phyloP scores from a whole-genome alignment of 1,140 invertebrate genomes.

The Eumaeus atala region DNA sequence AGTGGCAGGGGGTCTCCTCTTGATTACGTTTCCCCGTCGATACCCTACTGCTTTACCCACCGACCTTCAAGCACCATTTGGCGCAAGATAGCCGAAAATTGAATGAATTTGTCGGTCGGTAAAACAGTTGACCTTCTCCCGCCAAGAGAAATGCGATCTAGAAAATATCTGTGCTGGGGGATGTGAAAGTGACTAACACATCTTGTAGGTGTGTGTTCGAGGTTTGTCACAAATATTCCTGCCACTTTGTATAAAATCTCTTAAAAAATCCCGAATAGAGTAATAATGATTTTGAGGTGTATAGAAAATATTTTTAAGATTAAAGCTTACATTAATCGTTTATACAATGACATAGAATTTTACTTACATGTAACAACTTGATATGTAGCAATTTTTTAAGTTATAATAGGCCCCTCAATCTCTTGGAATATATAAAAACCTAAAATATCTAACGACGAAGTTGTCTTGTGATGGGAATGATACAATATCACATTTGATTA shows the following conservation, averaged over 20 bases:
- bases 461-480: neutral
- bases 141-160: too few relatives aligned
- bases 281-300: neutral
- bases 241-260: neutral
- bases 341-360: neutral
- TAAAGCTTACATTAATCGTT: neutral
- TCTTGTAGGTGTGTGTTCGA: too few relatives aligned
- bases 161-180: too few relatives aligned
- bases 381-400: constrained; percentile 3
- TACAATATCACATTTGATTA: constrained; percentile 7
- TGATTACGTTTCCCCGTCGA: too few relatives aligned
- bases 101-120: too few relatives aligned
- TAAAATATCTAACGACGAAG: neutral
- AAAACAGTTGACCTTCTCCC: too few relatives aligned
- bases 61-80: too few relatives aligned
- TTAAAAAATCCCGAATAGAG: neutral
- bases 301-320: constrained; percentile 8
- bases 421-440: constrained; percentile 1
- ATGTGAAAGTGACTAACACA: too few relatives aligned
- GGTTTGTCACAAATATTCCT: constrained; percentile 2
- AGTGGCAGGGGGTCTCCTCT: too few relatives aligned
- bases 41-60: too few relatives aligned
- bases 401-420: constrained; percentile 4
- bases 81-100: too few relatives aligned
- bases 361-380: constrained; percentile 3